Evolutionary conservation across 2,888 invertebrate genomes (phyloP), one percentile per base, ranked within the genome.

Genomic region (Apodemia mormo): DNA sequence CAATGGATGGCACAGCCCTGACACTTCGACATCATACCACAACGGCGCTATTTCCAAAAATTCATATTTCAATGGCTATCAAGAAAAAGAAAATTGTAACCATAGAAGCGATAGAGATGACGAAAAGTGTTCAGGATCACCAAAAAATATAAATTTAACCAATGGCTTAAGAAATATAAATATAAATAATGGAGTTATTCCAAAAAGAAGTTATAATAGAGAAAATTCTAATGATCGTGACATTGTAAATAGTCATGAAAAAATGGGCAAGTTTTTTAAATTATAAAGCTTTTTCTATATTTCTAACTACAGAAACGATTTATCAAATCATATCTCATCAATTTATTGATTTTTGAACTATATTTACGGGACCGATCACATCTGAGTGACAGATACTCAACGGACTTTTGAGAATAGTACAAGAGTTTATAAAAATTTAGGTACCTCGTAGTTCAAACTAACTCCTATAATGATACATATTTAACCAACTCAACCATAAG

Each of bases 1-100:
- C 69, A 95, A 95, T 76, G 95, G 95, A 12, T 95, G 95, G 95
- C 92, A 94, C 77, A 94, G 93, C 70, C 94, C 94, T 8, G 90
- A 93, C 58, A 86, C 85, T 64, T 80, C 88, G 4, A 73, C 78
- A 9, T 89, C 91, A 12, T 88, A 87, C 74, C 90, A 90, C 75
- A 93, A 92, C 69, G 92, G 93, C 7, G 92, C 92, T 66, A 90
- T 91, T 73, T 91, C 92, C 3, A 92, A 93, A 77, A 90, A 88
- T 74, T 85, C 82, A 73, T 90, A 90, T 72, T 89, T 86, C 71
- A 92, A 93, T 58, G 91, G 91, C 1, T 92, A 85, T 74, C 87
- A 87, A 76, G 90, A 88, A 64, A 85, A 86, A 70, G 76, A 82
- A 70, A 78, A 76, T 73, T 77, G 79, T 74, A 79, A 79, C 75